Base-by-base conservation (phyloP, 2,113 vertebrate genomes). In the Myocastor coypus region DNA sequence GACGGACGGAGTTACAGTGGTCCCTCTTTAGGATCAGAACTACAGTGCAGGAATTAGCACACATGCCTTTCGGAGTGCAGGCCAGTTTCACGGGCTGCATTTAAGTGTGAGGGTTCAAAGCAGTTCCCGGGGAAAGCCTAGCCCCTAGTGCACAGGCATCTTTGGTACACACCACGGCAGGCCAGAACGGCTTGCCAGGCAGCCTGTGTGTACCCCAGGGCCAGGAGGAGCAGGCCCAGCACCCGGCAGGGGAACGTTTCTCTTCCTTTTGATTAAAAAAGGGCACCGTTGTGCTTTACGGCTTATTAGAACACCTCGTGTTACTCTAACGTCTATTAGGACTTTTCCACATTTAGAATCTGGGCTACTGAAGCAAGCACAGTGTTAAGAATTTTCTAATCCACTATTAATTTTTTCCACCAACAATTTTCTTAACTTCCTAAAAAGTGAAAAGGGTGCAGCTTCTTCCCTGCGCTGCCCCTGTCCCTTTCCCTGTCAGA, bases 101-200 rank as follows among this genome's bases (percentile, higher is more conserved):
- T 86, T 32, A 89, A 63, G 1, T 66, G 52, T 24, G 93, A 30
- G 24, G 10, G 42, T 85, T 90, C 83, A 95, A 95, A 82, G 61
- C 73, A 1, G 55, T 96, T 97, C 97, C 83, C 97, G 86, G 92
- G 86, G 87, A 96, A 96, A 97, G 86, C 87, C 92, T 89, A 97
- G 52, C 81, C 97, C 83, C 84, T 81, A 93, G 77, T 40, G 93
- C 84, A 97, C 83, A 92, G 92, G 73, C 80, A 52, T 90, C 63
- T 78, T 37, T 78, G 85, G 73, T 94, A 92, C 84, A 95, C 42
- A 0, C 85, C 93, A 87, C 68, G 73, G 52, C 92, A 69, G 52
- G 7, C 16, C 1, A 30, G 13, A 59, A 17, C 28, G 24, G 19
- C 55, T 71, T 83, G 16, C 90, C 81, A 75, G 88, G 87, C 16